Conservation (phyloP, 1,140 invertebrate species). For the Drosophila takahashii region DNA sequence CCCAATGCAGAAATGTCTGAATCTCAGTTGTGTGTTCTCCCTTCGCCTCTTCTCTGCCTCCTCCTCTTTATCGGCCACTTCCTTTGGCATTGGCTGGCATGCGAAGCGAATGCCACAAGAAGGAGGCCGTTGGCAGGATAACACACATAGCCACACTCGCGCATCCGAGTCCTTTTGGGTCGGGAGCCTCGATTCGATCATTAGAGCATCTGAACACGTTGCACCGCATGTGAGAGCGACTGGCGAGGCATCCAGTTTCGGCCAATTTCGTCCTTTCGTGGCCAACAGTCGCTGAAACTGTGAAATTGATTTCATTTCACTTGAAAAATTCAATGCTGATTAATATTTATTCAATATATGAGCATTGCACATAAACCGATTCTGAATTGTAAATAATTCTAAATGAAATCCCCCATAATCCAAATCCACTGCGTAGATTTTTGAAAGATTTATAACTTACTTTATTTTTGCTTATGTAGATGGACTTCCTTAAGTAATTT, state of each 20-base stretch:
- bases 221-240: neutral
- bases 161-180: neutral
- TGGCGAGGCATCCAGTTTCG: neutral
- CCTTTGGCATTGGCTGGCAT: conserved; percentile 8
- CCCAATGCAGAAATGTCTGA: conserved; percentile 48
- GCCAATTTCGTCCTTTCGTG: neutral
- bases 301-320: too few species aligned
- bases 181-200: conserved; percentile 26
- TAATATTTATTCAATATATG: too few species aligned
- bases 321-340: too few species aligned
- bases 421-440: too few species aligned
- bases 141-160: neutral
- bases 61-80: conserved; percentile 3
- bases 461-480: too few species aligned
- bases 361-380: too few species aligned
- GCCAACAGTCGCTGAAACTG: too few species aligned
- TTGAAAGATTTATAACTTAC: too few species aligned
- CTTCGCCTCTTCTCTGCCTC: neutral
- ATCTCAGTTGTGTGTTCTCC: conserved; percentile 16
- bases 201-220: conserved; percentile 17
- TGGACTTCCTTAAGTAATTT: too few species aligned
- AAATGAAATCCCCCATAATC: too few species aligned
- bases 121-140: conserved; percentile 16
- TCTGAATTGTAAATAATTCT: too few species aligned
- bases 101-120: neutral